Conservation (phyloP, 2,888 invertebrate species). For the Nomada flava region DNA sequence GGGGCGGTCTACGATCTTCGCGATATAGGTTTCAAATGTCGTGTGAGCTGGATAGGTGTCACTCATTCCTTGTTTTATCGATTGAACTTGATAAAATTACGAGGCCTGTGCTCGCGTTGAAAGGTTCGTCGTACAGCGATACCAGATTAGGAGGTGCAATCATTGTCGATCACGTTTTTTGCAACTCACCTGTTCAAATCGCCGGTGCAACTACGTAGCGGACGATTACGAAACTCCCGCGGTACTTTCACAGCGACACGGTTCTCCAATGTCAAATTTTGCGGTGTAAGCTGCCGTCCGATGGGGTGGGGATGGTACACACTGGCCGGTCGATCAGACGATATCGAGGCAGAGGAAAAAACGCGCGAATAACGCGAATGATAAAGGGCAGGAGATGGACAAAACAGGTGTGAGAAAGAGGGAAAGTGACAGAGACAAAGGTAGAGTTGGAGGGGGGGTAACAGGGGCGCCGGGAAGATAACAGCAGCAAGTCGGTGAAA, state of each 20-base stretch:
- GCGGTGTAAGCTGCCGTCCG: constrained; percentile 1
- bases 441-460: neutral
- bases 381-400: neutral
- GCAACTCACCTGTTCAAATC: constrained; percentile 61
- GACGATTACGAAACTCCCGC: constrained; percentile 45
- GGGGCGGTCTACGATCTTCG: constrained; percentile 56
- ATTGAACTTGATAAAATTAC: constrained; percentile 1
- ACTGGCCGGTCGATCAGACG: neutral
- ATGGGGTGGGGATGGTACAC: neutral
- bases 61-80: constrained; percentile 16
- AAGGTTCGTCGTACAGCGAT: neutral
- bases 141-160: neutral
- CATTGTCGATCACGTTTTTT: constrained; percentile 5
- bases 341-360: constrained; percentile 5
- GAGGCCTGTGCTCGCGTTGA: constrained; percentile 4
- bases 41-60: constrained; percentile 3
- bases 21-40: constrained; percentile 52
- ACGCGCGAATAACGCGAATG: constrained; percentile 39
- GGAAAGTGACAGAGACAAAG: constrained; percentile 10
- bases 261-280: constrained; percentile 44
- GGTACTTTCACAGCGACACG: constrained; percentile 40
- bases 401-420: neutral
- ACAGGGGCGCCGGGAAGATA: constrained; percentile 31
- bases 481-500: constrained; percentile 11
- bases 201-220: constrained; percentile 33